Evolutionary conservation across 2,888 invertebrate genomes (phyloP).

Genomic region (Epistrophe grossulariae): DNA sequence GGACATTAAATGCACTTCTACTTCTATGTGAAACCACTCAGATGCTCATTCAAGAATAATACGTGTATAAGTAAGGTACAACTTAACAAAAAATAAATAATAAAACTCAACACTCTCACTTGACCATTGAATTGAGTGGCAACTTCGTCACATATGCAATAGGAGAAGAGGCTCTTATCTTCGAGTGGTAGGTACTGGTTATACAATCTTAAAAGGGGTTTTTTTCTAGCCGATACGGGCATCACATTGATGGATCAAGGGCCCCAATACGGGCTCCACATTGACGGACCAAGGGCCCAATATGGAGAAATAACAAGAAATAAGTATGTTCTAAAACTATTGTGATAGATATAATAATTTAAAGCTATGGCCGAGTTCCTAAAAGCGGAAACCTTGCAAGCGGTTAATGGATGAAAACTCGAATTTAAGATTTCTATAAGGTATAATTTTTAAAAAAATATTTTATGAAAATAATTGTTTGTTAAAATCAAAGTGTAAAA

Average conservation of each 20-base stretch:
- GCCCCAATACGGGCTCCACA: too few relatives aligned
- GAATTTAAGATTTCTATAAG: too few relatives aligned
- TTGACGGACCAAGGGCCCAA: neutral
- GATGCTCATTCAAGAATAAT: constrained; percentile 40
- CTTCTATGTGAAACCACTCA: constrained; percentile 40
- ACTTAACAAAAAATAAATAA: neutral
- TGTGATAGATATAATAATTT: too few relatives aligned
- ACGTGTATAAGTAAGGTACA: neutral
- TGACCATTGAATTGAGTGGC: constrained; percentile 58
- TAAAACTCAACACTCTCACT: constrained; percentile 17
- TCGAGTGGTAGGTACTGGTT: constrained; percentile 39
- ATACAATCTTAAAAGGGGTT: constrained; percentile 47
- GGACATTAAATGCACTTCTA: constrained; percentile 67
- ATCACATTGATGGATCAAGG: neutral
- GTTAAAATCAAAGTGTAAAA: too few relatives aligned
- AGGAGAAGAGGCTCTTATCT: constrained; percentile 39
- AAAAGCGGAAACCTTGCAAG: too few relatives aligned
- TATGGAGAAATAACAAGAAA: too few relatives aligned
- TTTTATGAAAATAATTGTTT: too few relatives aligned
- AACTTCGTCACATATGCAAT: constrained; percentile 61
- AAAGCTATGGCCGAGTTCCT: too few relatives aligned
- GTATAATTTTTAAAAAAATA: too few relatives aligned
- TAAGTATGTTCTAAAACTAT: too few relatives aligned
- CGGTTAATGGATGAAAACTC: too few relatives aligned
- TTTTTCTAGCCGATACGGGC: neutral